A percentile compares a stretch with the other conserved stretches of the same genome.
Conservation (phyloP, 2,113 vertebrate genomes). For the Hemibagrus wyckioides region DNA sequence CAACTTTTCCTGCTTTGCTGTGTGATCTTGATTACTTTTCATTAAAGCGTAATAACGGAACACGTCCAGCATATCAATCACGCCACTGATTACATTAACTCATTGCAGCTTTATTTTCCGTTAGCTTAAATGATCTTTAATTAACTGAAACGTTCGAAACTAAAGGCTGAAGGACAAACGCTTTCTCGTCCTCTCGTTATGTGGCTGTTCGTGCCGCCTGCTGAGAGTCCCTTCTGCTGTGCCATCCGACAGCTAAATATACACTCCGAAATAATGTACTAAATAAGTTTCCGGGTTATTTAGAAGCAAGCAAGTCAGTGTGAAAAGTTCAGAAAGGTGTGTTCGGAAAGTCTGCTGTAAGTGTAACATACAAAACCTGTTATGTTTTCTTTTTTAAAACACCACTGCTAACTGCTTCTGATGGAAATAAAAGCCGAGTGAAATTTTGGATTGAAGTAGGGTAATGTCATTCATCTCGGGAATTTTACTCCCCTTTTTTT, state of each 20-base stretch:
- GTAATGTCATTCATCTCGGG: background rate
- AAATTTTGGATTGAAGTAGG: background rate
- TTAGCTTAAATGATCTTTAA: slow-evolving; percentile 11
- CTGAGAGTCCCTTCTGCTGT: background rate
- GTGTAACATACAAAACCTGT: background rate
- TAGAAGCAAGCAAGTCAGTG: background rate
- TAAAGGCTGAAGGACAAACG: background rate
- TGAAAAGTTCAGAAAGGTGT: background rate
- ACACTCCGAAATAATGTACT: background rate
- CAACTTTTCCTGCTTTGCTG: slow-evolving; percentile 11
- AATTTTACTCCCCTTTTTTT: background rate
- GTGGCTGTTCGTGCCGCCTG: background rate
- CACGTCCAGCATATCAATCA: slow-evolving; percentile 23
- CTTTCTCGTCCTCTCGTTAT: background rate
- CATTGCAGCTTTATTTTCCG: slow-evolving; percentile 6
- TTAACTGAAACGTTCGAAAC: background rate
- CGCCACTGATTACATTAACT: slow-evolving; percentile 5
- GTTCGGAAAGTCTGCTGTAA: background rate
- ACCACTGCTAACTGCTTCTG: background rate
- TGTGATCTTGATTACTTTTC: slow-evolving; percentile 26
- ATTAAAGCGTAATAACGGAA: slow-evolving; percentile 27
- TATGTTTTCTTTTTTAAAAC: too few species aligned
- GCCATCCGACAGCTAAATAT: background rate
- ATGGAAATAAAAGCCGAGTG: background rate
- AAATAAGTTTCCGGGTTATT: background rate